These are phyloP conservation scores for Ophion obscuratus DNA, from an alignment of 2,888 invertebrate genomes.

Conservation along the genomic window DNA sequence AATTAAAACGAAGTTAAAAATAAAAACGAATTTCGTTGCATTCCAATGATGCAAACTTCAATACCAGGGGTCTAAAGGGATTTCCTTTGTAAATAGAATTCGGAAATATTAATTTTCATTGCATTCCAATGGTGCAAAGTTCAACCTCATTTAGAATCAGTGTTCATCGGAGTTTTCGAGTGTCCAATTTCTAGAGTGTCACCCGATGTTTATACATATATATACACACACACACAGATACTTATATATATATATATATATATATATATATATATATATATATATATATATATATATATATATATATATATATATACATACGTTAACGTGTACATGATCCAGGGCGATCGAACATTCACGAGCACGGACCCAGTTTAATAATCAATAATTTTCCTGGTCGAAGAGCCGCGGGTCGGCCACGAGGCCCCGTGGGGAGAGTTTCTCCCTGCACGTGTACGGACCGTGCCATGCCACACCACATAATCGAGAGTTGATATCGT, in stretches of 20 bases:
- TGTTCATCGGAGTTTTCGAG: slow-evolving; percentile 5
- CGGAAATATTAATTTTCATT: too few relatives aligned
- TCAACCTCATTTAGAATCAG: too few relatives aligned
- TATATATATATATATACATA: not conserved
- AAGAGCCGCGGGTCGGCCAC: slow-evolving; percentile 51
- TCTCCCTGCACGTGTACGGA: slow-evolving; percentile 76
- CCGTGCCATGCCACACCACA: slow-evolving; percentile 71
- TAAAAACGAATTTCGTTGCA: too few relatives aligned
- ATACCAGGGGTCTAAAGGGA: too few relatives aligned
- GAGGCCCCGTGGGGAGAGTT: slow-evolving; percentile 49
- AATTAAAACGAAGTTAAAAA: too few relatives aligned
- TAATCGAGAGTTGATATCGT: slow-evolving; percentile 65
- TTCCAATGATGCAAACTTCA: too few relatives aligned
- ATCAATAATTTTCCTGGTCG: slow-evolving; percentile 79
- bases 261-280: not conserved
- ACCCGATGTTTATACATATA: too few relatives aligned
- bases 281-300: not conserved
- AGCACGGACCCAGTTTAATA: slow-evolving; percentile 77
- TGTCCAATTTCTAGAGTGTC: slow-evolving; percentile 18
- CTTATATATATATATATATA: not conserved
- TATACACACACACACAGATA: too few relatives aligned
- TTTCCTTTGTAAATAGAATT: too few relatives aligned
- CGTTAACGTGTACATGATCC: slow-evolving; percentile 24
- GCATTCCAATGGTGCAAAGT: too few relatives aligned
- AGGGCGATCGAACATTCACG: slow-evolving; percentile 50